These are phyloP conservation scores for Anomalospiza imberbis DNA, from an alignment of 2,797 vertebrate genomes.

Conservation along the genomic window DNA sequence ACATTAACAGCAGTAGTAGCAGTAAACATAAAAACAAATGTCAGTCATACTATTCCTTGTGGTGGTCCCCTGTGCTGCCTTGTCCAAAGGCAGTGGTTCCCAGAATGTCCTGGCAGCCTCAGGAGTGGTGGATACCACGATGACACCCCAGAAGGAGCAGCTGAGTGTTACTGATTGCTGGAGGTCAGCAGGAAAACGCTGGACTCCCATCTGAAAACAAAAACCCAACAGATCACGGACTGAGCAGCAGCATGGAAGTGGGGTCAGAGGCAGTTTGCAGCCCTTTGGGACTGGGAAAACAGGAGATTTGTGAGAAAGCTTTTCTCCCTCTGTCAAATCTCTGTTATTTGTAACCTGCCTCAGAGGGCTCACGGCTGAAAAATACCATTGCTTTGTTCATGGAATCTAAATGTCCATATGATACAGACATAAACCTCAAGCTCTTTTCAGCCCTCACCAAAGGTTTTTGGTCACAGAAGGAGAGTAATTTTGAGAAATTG, in stretches of 20 bases:
- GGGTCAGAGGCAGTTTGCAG: background rate
- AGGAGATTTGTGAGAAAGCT: background rate
- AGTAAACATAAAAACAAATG: background rate
- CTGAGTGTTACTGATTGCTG: background rate
- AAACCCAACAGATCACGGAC: background rate
- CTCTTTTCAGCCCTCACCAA: background rate
- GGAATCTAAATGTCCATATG: background rate
- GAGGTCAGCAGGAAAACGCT: background rate
- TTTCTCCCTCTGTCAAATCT: slow-evolving; percentile 20
- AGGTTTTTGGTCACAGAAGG: background rate
- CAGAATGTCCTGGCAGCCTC: background rate
- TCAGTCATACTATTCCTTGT: background rate
- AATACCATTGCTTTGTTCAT: background rate
- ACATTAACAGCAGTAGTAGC: background rate
- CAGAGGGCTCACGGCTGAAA: background rate
- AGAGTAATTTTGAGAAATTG: background rate
- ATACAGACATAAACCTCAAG: background rate
- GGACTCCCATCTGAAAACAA: background rate
- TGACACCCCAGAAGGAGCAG: background rate
- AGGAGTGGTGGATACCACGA: accelerated
- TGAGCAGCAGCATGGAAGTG: background rate
- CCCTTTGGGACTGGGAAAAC: background rate
- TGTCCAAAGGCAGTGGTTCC: background rate
- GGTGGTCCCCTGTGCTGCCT: background rate
- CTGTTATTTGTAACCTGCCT: slow-evolving; percentile 36